Base-by-base conservation (phyloP, 2,797 vertebrate species). In the Hydrolagus colliei region DNA sequence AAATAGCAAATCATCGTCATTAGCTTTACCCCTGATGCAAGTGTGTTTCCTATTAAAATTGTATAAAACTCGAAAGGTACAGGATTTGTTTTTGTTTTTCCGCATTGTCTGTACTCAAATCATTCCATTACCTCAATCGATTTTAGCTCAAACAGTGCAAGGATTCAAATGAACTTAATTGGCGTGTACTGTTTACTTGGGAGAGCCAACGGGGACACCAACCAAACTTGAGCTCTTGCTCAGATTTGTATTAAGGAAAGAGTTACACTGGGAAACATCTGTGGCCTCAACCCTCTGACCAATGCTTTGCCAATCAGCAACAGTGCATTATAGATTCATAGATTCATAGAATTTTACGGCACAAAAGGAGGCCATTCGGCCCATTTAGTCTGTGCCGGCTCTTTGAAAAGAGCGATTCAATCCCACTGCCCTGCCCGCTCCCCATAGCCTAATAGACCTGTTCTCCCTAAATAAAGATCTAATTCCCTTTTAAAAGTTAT, bases 211-310 rank as follows among this genome's bases (percentile, higher is more conserved):
- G 32, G 32, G 16, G 71, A 71, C 27, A 22, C 52, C 63, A 71
- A 35, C 65, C 65, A 84, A 67, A 82, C 68, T 82, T 67, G 41
- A 82, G 63, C 27, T 18, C 32, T 84, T 27, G 79, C 65, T 84
- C 18, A 41, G 63, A 84, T 84, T 63, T 84, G 79, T 35, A 52
- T 35, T 71, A 41, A 84, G 35, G 11, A 16, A 68, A 68, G 20
- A 62, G 65, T 18, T 68, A 71, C 18, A 41, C 16, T 71, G 68
- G 67, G 62, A 35, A 71, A 71, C 1, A 41, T 5, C n/a, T 65
- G 63, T 18, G 35, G 10, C 35, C 5, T 11, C 20, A 27, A 7
- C 35, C 5, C 18, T 18, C 79, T 18, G 20, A 32, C 41, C 18
- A 35, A 22, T 79, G 79, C 16, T 20, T 71, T 52, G 41, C 16